Conservation (phyloP, 1,140 invertebrate genomes). For the Solen grandis region DNA sequence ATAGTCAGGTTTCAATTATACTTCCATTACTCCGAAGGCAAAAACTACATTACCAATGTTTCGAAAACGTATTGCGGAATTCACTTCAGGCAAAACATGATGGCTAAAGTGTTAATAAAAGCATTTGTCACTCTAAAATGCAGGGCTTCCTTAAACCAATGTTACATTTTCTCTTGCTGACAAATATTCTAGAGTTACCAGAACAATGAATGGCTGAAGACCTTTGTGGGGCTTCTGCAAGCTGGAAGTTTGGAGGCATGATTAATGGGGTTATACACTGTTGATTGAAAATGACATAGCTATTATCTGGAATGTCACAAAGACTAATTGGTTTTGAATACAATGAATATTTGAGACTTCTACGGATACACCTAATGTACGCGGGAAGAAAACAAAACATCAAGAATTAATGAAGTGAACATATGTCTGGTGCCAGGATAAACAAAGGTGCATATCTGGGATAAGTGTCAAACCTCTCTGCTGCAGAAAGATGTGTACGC, state of each 20-base stretch:
- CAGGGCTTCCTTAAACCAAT: slow-evolving; percentile 38
- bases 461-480: no score
- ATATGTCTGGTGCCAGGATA: no score
- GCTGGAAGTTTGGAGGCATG: neutral
- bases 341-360: neutral
- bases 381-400: no score
- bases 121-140: neutral
- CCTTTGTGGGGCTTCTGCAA: neutral
- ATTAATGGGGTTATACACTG: neutral
- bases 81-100: no score
- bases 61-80: no score
- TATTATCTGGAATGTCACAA: neutral
- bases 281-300: neutral
- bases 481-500: no score
- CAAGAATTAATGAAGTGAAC: no score
- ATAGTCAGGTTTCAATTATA: no score
- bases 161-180: slow-evolving; percentile 26
- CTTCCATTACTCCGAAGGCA: no score
- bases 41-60: no score
- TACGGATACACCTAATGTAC: neutral
- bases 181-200: neutral
- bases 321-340: neutral
- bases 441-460: no score
- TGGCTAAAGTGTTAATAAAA: neutral
- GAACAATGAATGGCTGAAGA: no score